These are phyloP conservation scores for Odobenus rosmarus DNA, from an alignment of 2,113 vertebrate species.

Conservation along the genomic window DNA sequence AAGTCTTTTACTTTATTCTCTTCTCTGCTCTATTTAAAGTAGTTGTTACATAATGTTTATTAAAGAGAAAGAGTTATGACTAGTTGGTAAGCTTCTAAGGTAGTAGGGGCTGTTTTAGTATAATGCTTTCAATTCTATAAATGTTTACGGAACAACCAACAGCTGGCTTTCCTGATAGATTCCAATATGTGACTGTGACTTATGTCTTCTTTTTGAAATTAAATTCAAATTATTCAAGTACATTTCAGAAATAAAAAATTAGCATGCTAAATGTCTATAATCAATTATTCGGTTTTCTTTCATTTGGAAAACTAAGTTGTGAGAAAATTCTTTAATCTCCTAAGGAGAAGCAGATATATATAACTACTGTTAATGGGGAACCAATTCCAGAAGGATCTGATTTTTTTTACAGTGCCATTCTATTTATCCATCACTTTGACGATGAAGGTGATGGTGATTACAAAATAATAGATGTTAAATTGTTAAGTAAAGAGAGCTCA, in stretches of 20 bases:
- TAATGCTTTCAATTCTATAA: not conserved
- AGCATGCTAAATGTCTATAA: slow-evolving; percentile 40
- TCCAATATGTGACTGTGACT: not conserved
- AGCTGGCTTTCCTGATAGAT: slow-evolving; percentile 31
- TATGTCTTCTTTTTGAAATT: not conserved
- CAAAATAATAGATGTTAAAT: not conserved
- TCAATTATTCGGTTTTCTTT: slow-evolving; percentile 4
- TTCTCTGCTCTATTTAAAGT: not conserved
- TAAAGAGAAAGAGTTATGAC: slow-evolving; percentile 10
- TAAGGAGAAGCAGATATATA: slow-evolving; percentile 20
- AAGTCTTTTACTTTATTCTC: slow-evolving; percentile 20
- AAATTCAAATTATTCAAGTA: slow-evolving; percentile 44
- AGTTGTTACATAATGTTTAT: not conserved
- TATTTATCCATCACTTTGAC: slow-evolving; percentile 16
- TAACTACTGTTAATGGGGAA: slow-evolving; percentile 17
- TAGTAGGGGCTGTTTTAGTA: not conserved
- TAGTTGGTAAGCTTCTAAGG: not conserved
- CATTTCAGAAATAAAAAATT: not conserved
- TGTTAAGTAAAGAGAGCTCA: not conserved
- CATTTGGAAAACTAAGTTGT: slow-evolving; percentile 50
- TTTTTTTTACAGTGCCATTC: slow-evolving; percentile 20
- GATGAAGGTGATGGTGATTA: slow-evolving; percentile 5
- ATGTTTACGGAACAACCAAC: not conserved
- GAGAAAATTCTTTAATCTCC: slow-evolving; percentile 26
- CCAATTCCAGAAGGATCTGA: slow-evolving; percentile 4